phyloP scores from a whole-genome alignment of 2,113 vertebrate genomes.

The Macroglossus sobrinus region DNA sequence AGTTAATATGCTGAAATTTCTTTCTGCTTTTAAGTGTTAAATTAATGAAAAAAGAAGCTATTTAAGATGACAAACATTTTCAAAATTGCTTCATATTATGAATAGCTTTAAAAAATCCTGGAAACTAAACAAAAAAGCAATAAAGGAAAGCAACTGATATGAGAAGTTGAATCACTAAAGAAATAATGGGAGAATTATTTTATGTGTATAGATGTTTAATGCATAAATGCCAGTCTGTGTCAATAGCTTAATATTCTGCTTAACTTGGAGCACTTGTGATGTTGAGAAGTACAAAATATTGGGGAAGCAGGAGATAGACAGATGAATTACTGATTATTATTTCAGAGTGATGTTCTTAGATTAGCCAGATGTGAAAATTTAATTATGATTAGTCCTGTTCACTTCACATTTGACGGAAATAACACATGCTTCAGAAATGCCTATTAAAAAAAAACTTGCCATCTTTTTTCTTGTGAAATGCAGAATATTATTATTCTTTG shows the following conservation, averaged over 20 bases:
- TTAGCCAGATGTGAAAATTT: conserved; percentile 50
- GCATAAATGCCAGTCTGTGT: conserved; percentile 47
- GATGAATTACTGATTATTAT: conserved; percentile 11
- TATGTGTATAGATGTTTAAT: conserved; percentile 68
- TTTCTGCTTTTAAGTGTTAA: conserved; percentile 52
- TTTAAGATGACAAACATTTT: conserved; percentile 62
- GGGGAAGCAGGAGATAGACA: not conserved
- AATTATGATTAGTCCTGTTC: conserved; percentile 45
- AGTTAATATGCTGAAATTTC: conserved; percentile 43
- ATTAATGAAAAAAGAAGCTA: conserved; percentile 18
- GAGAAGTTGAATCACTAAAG: conserved; percentile 66
- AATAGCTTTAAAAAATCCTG: conserved; percentile 56
- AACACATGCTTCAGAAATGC: conserved; percentile 31
- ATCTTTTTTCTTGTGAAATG: not conserved
- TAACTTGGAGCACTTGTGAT: not conserved
- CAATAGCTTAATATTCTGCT: conserved; percentile 13
- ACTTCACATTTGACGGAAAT: conserved; percentile 49
- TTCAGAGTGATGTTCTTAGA: conserved; percentile 44
- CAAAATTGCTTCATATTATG: conserved; percentile 51
- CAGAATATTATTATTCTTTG: not conserved
- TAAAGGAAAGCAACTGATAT: conserved; percentile 77
- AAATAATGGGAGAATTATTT: conserved; percentile 68
- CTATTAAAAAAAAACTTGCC: conserved; percentile 30
- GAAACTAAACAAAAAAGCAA: conserved; percentile 77
- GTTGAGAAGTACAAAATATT: conserved; percentile 5